These are phyloP conservation scores for Ostrea edulis DNA, from an alignment of 1,140 invertebrate genomes.

Conservation along the genomic window DNA sequence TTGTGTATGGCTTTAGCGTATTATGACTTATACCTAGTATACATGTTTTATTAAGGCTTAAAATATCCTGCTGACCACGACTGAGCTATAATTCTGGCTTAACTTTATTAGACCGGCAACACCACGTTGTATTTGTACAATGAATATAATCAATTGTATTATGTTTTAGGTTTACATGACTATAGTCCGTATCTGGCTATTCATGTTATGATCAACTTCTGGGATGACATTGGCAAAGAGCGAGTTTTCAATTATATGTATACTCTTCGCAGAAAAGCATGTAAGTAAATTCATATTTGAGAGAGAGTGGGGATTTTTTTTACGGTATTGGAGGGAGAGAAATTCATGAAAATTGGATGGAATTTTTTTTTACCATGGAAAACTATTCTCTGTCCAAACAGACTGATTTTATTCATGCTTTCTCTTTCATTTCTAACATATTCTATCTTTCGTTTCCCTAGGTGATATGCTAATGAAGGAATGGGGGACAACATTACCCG, in stretches of 20 bases:
- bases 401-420: background rate
- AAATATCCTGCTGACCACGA: too few relatives aligned
- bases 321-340: background rate
- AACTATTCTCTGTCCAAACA: too few relatives aligned
- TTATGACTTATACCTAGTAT: too few relatives aligned
- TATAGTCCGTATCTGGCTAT: conserved; percentile 76
- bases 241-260: conserved; percentile 71
- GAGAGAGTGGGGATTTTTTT: background rate
- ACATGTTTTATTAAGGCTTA: too few relatives aligned
- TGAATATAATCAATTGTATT: background rate
- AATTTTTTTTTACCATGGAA: background rate
- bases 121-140: too few relatives aligned
- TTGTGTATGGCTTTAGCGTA: too few relatives aligned
- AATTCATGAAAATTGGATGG: background rate
- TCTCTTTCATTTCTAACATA: background rate
- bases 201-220: conserved; percentile 75
- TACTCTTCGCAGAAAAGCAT: conserved; percentile 65
- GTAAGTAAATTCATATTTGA: conserved; percentile 58
- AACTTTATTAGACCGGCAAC: too few relatives aligned
- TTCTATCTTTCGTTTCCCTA: conserved; percentile 57
- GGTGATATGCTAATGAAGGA: conserved; percentile 61
- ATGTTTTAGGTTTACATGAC: conserved; percentile 74
- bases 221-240: conserved; percentile 66
- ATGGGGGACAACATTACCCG: conserved; percentile 70
- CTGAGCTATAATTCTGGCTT: too few relatives aligned